A percentile compares a stretch with the other conserved stretches of the same genome.
These are phyloP conservation scores for Caenorhabditis briggsae DNA, from an alignment of 1,140 invertebrate species.

Conservation along the genomic window DNA sequence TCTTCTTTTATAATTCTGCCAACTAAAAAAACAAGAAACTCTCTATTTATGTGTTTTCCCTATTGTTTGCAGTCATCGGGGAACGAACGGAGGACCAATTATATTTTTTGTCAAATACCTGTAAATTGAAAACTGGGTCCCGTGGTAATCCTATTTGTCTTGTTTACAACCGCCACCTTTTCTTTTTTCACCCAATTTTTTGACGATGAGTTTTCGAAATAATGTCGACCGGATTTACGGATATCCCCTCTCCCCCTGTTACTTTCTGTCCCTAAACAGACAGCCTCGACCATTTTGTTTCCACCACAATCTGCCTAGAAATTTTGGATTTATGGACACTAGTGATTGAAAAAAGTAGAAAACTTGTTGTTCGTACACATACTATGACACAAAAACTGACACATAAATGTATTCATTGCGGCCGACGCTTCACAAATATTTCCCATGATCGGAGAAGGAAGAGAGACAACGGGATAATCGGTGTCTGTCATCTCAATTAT, in stretches of 20 bases:
- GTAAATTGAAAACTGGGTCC: slow-evolving; percentile 24
- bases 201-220: neutral
- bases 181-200: neutral
- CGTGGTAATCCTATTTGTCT: slow-evolving; percentile 28
- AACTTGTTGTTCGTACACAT: slow-evolving; percentile 45
- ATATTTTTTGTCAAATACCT: slow-evolving; percentile 15
- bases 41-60: neutral
- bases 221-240: slow-evolving; percentile 14
- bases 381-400: slow-evolving; percentile 36
- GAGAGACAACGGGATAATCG: slow-evolving; percentile 21
- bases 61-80: neutral
- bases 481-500: slow-evolving; percentile 40
- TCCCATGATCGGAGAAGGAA: neutral
- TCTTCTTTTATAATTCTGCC: too few relatives aligned
- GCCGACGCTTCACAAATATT: slow-evolving; percentile 10
- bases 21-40: too few relatives aligned
- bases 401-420: neutral
- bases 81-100: neutral
- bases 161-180: slow-evolving; percentile 1
- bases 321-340: neutral
- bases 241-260: neutral
- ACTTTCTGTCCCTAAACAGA: neutral
- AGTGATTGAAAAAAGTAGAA: slow-evolving; percentile 17
- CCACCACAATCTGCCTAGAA: neutral
- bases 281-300: slow-evolving; percentile 20